Evolutionary conservation across 2,113 vertebrate genomes (phyloP), one percentile per base, ranked within the genome.

Genomic region (Notothenia coriiceps): DNA sequence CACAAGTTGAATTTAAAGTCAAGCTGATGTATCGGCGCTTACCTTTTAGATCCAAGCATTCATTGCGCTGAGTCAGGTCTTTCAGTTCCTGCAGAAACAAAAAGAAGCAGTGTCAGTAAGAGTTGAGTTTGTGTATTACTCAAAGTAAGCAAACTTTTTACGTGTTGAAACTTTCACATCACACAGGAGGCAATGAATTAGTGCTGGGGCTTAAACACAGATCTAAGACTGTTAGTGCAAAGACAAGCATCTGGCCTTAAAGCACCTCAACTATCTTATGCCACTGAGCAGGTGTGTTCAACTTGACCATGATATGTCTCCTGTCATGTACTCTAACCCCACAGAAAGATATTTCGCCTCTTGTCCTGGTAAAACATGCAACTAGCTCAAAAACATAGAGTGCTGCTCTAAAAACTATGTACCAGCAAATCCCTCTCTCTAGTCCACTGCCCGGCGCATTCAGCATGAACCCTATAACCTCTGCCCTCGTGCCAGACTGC

Each of bases 21-120:
- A 25, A 14, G 2, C 6, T 12, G 5, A 10, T 54, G 14, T 55
- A 54, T 74, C 46, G 35, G 51, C 43, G 15, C 94, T 73, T 79
- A 98, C 97, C 97, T 95, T 97, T 98, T 2, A 98, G 94, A 92
- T 98, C 97, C 70, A 98, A 91, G 86, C 96, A 97, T 72, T 97
- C 96, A n/a, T 96, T 96, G 85, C 97, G 94, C 79, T 94, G 95
- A n/a, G 95, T 94, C 40, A 98, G 93, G 78, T 97, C 96, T 14
- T 95, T 96, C 57, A 97, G 94, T 74, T 97, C 97, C 97, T 97
- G 79, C 10, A 76, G 60, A 90, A 89, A 78, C 68, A 79, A 73
- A 88, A 83, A 85, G 20, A 77, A 66, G 60, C 5, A 49, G 10
- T 12, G 43, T 82, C 13, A 80, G 50, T n/a, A 29, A 46, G 29